Evolutionary conservation across 2,888 invertebrate species (phyloP), one percentile per base, ranked within the genome.

Genomic region (Coelopa pilipes): DNA sequence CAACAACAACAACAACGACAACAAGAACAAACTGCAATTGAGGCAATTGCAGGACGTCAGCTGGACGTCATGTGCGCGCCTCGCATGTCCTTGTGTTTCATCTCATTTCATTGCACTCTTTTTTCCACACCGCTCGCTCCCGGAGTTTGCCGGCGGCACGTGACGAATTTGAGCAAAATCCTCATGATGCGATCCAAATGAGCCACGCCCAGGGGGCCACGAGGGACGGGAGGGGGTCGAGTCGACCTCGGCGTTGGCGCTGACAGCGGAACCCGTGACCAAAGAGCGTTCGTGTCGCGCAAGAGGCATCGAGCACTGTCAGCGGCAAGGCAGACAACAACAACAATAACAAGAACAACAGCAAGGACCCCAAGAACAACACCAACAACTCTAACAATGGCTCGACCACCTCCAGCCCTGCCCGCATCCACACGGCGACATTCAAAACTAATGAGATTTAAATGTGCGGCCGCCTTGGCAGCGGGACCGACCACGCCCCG

Each of bases 371-470:
- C 3, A 53, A 53, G 5, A 53, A 53, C 10, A 9, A 53, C 4
- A 53, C 3, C 53, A 53, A 53, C 2, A 53, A 7, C 2, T n/a
- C 3, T 13, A 49, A 10, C 49, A 49, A 49, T 10, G 13, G 10
- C 10, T 49, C 49, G 53, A n/a, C 34, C 53, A 53, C 15, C 13
- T 53, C 13, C n/a, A n/a, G n/a, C n/a, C 13, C 15, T n/a, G 53
- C 53, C 53, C 53, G 3, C 53, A 13, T 15, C 53, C 2, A 53
- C 53, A 4, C 10, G 53, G n/a, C 13, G n/a, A 13, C 53, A 53
- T 53, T 53, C 53, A n/a, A 53, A 53, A 53, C 53, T 53, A 53
- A 53, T 53, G 53, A 53, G 53, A 53, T 53, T 53, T 53, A 53
- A 53, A 53, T 53, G 53, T 53, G 53, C 3, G 15, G 53, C 10